These are phyloP conservation scores for Pyrochroa serraticornis DNA, from an alignment of 2,888 invertebrate genomes.

Conservation along the genomic window DNA sequence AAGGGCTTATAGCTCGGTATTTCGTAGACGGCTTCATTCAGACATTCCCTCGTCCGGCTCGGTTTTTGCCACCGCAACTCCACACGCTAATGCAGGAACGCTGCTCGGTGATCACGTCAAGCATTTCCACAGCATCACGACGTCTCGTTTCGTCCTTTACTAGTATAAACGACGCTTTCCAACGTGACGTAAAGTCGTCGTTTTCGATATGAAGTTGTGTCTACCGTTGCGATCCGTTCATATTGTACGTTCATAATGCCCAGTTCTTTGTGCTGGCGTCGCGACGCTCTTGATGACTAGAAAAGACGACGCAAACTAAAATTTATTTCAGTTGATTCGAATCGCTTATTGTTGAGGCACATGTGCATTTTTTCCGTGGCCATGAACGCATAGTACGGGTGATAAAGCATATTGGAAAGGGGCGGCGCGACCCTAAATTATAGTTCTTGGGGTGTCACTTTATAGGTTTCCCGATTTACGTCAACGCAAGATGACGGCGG, in stretches of 20 bases:
- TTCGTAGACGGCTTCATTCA: slow-evolving; percentile 31
- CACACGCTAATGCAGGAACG: slow-evolving; percentile 33
- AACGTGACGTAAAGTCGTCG: neutral
- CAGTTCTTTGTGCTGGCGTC: slow-evolving; percentile 1
- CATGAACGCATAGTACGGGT: slow-evolving; percentile 42
- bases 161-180: slow-evolving; percentile 10
- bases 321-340: slow-evolving; percentile 18
- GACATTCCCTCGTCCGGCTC: slow-evolving; percentile 29
- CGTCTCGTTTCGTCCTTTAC: slow-evolving; percentile 1
- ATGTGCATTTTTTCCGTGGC: slow-evolving; percentile 12
- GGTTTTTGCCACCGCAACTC: slow-evolving; percentile 33
- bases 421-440: slow-evolving; percentile 47
- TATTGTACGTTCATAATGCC: slow-evolving; percentile 14
- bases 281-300: neutral
- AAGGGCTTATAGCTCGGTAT: slow-evolving; percentile 25
- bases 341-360: slow-evolving; percentile 17
- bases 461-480: slow-evolving; percentile 54
- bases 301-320: neutral
- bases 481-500: slow-evolving; percentile 53
- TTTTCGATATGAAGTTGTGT: neutral
- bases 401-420: slow-evolving; percentile 50
- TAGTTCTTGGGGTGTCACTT: slow-evolving; percentile 50
- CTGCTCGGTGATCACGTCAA: slow-evolving; percentile 19
- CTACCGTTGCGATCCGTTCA: slow-evolving; percentile 1
- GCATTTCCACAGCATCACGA: slow-evolving; percentile 8